These are phyloP conservation scores for Trichonephila inaurata DNA, from an alignment of 1,140 invertebrate genomes.

Conservation along the genomic window DNA sequence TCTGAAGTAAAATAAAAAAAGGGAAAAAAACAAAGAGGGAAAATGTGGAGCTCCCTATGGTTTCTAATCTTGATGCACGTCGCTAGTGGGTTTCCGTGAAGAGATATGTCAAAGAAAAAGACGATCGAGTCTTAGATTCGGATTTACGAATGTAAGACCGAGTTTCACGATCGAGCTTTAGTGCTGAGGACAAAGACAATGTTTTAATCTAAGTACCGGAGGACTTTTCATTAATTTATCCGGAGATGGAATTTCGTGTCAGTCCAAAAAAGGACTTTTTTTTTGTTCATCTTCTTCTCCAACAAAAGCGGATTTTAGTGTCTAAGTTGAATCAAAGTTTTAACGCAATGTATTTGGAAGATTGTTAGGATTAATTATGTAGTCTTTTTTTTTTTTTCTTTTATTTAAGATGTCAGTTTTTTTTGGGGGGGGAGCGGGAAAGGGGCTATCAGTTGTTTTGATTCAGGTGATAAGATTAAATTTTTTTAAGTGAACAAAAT, in stretches of 20 bases:
- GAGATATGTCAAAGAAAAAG: slow-evolving; percentile 68
- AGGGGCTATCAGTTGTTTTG: too few relatives aligned
- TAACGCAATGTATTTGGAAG: too few relatives aligned
- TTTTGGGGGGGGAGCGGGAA: too few relatives aligned
- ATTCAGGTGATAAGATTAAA: too few relatives aligned
- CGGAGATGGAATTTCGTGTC: slow-evolving; percentile 5
- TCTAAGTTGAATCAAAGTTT: too few relatives aligned
- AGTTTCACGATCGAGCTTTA: slow-evolving; percentile 53
- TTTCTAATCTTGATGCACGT: slow-evolving; percentile 73
- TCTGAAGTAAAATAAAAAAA: background rate
- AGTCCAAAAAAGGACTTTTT: background rate
- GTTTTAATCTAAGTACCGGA: slow-evolving; percentile 61
- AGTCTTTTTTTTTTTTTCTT: too few relatives aligned
- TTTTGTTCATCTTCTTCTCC: background rate
- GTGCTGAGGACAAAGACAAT: slow-evolving; percentile 40
- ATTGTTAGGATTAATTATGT: too few relatives aligned
- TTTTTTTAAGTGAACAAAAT: too few relatives aligned
- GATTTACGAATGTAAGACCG: slow-evolving; percentile 69
- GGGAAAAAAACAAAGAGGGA: slow-evolving; percentile 1
- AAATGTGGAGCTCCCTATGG: slow-evolving; percentile 37
- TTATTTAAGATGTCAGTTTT: too few relatives aligned
- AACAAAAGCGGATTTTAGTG: background rate
- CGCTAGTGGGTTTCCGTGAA: slow-evolving; percentile 42
- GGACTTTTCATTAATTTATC: slow-evolving; percentile 69
- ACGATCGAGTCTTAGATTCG: slow-evolving; percentile 56